A percentile compares a stretch with the other conserved stretches of the same genome.
These are phyloP conservation scores for Drosophila neocordata DNA, from an alignment of 1,140 invertebrate genomes.

Conservation along the genomic window DNA sequence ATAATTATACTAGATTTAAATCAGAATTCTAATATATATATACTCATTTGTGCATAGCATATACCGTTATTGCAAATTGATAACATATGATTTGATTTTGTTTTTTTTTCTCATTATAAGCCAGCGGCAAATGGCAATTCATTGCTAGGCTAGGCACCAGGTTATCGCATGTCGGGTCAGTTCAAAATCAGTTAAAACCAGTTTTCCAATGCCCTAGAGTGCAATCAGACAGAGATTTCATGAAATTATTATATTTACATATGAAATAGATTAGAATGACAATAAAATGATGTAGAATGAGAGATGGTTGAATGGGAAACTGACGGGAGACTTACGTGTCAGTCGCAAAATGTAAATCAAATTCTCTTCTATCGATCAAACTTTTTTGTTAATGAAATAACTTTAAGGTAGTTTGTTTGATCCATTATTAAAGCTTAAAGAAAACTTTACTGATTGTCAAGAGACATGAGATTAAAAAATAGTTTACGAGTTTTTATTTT, in stretches of 20 bases:
- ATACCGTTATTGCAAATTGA: constrained; percentile 17
- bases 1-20: constrained; percentile 35
- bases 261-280: background rate
- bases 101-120: background rate
- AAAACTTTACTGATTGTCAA: too few species aligned
- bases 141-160: constrained; percentile 42
- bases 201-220: constrained; percentile 15
- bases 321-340: constrained; percentile 29
- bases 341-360: constrained; percentile 10
- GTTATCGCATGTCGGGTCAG: constrained; percentile 45
- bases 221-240: constrained; percentile 27
- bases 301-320: background rate
- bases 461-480: too few species aligned
- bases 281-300: background rate
- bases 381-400: constrained; percentile 17
- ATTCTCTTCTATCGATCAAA: constrained; percentile 41
- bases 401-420: constrained; percentile 7
- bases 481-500: too few species aligned
- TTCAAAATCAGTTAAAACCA: constrained; percentile 29
- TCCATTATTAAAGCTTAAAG: too few species aligned
- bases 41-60: background rate
- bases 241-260: constrained; percentile 21
- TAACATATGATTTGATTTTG: constrained; percentile 30
- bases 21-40: constrained; percentile 24
- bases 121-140: constrained; percentile 40